Evolutionary conservation across 2,888 invertebrate species (phyloP), one percentile per base, ranked within the genome.

Genomic region (Tetragonula carbonaria): DNA sequence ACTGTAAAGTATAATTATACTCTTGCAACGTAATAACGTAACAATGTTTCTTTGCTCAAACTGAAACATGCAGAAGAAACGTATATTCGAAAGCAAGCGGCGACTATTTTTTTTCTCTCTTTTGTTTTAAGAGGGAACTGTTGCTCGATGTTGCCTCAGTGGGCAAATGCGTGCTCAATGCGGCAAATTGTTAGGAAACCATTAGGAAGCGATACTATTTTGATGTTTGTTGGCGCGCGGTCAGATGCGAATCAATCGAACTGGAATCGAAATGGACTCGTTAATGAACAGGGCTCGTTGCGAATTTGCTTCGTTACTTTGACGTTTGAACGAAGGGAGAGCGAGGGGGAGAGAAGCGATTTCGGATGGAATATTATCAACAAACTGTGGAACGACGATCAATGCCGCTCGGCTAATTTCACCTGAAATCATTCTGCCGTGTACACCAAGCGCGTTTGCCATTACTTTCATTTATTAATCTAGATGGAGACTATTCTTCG

Each of bases 211-310:
- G n/a, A 38, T 71, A 5, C n/a, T 16, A 23, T 71, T 77, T 71
- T 65, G 21, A 51, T 38, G 33, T 4, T 5, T n/a, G n/a, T 5
- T 21, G 5, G 59, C 28, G 51, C 23, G 38, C 21, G 77, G 14
- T 65, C 50, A 45, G 65, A 65, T 65, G 21, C 65, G 38, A 71
- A 77, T 66, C 23, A 16, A 11, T 21, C 21, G 57, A 23, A 53
- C 62, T n/a, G 55, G n/a, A 57, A 13, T 18, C 33, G 6, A 33
- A 75, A 59, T 65, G 33, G 13, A 28, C 16, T 33, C 28, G 38
- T 23, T 72, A 72, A 80, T 72, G 66, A 80, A 72, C 59, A 38
- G 45, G 28, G 21, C 18, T 80, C 33, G 70, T 59, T 23, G 28
- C 11, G 28, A 28, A 28, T 28, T 28, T 28, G 28, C 28, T 28